Conservation (phyloP, 2,797 vertebrate genomes). For the Esox lucius region DNA sequence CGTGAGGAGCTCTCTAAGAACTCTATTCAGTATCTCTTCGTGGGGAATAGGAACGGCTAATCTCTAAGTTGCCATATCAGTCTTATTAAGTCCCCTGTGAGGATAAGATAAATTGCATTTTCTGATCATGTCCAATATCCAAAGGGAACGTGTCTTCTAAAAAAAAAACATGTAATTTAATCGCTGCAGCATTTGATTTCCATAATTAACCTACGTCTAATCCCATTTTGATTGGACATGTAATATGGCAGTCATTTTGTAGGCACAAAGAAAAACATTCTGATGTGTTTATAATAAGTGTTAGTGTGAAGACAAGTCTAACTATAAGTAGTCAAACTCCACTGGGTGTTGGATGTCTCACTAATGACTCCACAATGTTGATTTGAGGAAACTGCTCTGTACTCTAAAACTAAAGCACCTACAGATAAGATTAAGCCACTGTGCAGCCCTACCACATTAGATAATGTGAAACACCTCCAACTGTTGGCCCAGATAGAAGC, state of each 20-base stretch:
- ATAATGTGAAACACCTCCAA: conserved; percentile 25
- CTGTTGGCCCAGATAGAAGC: conserved; percentile 62
- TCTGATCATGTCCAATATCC: conserved; percentile 56
- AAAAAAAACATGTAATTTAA: conserved; percentile 36
- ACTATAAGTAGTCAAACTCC: neutral
- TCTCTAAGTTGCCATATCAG: conserved; percentile 63
- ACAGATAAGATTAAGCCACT: neutral
- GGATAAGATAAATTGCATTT: conserved; percentile 70
- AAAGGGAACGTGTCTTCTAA: conserved; percentile 27
- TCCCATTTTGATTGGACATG: conserved; percentile 15
- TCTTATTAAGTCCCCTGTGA: conserved; percentile 62
- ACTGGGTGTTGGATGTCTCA: neutral
- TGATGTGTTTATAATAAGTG: no score
- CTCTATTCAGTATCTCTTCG: conserved; percentile 47
- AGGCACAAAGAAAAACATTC: neutral
- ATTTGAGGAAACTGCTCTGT: neutral
- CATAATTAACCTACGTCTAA: conserved; percentile 29
- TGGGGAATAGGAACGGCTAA: conserved; percentile 55
- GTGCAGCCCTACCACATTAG: neutral
- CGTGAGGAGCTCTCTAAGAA: conserved; percentile 58
- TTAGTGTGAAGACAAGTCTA: neutral
- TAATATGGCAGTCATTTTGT: conserved; percentile 10
- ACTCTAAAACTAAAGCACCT: neutral
- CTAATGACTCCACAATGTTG: neutral
- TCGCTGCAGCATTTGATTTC: conserved; percentile 32